phyloP scores from a whole-genome alignment of 2,888 invertebrate genomes.

The Rhodophaea formosa region DNA sequence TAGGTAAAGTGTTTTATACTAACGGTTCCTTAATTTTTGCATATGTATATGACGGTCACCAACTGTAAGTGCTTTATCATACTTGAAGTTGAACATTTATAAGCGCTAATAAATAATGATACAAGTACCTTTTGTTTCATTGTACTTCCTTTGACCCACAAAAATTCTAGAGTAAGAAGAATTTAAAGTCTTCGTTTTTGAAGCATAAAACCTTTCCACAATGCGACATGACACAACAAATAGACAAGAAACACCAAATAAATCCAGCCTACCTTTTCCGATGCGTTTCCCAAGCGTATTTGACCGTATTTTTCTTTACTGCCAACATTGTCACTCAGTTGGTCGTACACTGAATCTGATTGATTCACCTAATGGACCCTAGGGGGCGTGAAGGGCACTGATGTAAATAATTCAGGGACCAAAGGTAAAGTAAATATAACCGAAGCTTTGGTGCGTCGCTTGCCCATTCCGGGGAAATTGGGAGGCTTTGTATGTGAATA shows the following conservation, averaged over 20 bases:
- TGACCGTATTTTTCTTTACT: conserved; percentile 1
- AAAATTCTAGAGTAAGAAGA: no score
- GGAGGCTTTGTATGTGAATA: not conserved
- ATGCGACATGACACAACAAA: not conserved
- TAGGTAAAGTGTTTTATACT: no score
- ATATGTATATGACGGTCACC: no score
- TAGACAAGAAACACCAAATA: not conserved
- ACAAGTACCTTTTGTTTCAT: no score
- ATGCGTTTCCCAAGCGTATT: not conserved
- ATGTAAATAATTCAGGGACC: conserved; percentile 12
- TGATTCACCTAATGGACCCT: conserved; percentile 13
- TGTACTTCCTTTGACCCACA: no score
- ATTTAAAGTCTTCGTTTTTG: no score
- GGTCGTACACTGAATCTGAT: not conserved
- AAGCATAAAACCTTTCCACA: no score
- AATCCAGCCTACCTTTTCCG: not conserved
- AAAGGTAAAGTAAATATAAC: conserved; percentile 5
- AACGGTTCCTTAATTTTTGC: no score
- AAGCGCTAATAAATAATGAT: no score
- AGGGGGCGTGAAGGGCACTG: not conserved
- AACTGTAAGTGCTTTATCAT: no score
- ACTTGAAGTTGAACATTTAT: no score
- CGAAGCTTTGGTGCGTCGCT: not conserved
- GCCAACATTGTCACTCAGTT: not conserved
- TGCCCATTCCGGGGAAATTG: not conserved